Evolutionary conservation across 2,797 vertebrate genomes (phyloP).

Genomic region (Pangasius sanitwongsei): DNA sequence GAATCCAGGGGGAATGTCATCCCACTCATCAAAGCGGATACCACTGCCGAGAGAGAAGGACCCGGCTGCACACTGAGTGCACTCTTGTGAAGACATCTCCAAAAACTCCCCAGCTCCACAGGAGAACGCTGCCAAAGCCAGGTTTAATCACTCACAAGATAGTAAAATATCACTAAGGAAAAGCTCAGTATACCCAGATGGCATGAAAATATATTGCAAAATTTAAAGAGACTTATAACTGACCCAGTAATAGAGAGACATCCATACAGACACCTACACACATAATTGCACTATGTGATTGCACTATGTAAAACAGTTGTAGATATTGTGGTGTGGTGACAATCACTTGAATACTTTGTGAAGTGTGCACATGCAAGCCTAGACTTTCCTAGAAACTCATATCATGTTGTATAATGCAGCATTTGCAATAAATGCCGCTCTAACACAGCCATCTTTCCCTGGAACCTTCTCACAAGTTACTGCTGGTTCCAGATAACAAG

Average conservation of each 20-base stretch:
- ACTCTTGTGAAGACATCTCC: conserved; percentile 94
- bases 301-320: neutral
- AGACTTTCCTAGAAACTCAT: neutral
- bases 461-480: neutral
- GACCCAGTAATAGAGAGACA: neutral
- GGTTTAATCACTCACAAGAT: neutral
- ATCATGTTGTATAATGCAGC: neutral
- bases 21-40: conserved; percentile 95
- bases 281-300: neutral
- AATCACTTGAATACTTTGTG: neutral
- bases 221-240: too few species aligned
- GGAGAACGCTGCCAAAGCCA: conserved; percentile 83
- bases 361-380: neutral
- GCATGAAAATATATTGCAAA: neutral
- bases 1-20: conserved; percentile 90
- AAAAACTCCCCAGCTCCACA: conserved; percentile 92
- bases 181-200: neutral
- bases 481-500: neutral
- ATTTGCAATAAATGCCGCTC: neutral
- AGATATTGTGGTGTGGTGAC: neutral
- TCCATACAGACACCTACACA: too few species aligned
- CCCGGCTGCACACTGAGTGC: conserved; percentile 90
- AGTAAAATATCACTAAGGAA: neutral
- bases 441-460: neutral
- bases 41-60: conserved; percentile 96